Conservation (phyloP, 2,797 vertebrate genomes). For the Poeciliopsis infans region DNA sequence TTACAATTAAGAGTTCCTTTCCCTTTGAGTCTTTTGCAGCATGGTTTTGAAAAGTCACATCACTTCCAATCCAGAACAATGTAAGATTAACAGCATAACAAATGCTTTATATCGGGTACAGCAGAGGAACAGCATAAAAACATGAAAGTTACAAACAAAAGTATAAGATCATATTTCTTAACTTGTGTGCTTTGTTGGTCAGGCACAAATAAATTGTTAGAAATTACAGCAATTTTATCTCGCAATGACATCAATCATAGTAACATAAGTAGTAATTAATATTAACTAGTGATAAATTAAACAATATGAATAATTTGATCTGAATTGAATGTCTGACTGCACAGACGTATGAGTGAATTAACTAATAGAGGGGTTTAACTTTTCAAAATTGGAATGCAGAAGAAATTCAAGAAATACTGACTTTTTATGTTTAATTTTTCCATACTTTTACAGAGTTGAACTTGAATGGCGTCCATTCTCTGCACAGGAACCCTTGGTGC, state of each 20-base stretch:
- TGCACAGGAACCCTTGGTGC: neutral
- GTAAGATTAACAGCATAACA: neutral
- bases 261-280: neutral
- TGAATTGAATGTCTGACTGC: no score
- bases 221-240: neutral
- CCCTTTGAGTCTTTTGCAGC: neutral
- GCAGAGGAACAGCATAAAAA: neutral
- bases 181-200: neutral
- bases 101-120: neutral
- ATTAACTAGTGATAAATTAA: neutral
- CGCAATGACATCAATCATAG: neutral
- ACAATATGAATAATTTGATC: neutral
- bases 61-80: neutral
- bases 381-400: neutral
- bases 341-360: no score
- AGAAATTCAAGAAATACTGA: neutral
- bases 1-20: neutral
- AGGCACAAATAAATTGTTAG: neutral
- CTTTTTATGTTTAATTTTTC: neutral
- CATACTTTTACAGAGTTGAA: neutral
- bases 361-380: neutral
- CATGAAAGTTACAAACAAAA: neutral
- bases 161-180: neutral
- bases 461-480: neutral
- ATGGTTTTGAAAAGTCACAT: neutral